These are phyloP conservation scores for Chironomus striatipennis DNA, from an alignment of 1,140 invertebrate genomes.

Conservation along the genomic window DNA sequence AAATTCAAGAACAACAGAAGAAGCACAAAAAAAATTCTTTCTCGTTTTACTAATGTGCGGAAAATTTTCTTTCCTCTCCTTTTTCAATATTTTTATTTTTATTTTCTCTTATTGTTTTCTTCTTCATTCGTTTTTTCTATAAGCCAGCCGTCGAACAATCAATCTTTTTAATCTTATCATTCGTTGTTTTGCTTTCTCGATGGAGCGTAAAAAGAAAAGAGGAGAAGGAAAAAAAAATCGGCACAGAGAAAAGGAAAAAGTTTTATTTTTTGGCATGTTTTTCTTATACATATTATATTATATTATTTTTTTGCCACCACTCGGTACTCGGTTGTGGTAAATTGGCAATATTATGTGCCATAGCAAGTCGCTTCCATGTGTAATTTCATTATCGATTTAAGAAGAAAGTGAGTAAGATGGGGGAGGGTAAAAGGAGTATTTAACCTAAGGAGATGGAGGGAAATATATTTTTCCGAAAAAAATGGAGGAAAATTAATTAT, in stretches of 20 bases:
- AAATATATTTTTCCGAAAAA: neutral
- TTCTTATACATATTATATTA: constrained; percentile 4
- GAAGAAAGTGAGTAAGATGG: neutral
- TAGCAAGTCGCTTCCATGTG: neutral
- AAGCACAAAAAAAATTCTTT: too few relatives aligned
- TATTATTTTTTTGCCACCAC: neutral
- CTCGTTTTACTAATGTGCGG: neutral
- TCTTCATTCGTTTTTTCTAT: neutral
- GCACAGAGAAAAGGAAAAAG: neutral
- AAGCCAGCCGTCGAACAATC: neutral
- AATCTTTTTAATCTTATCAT: constrained; percentile 24
- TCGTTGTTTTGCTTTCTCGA: constrained; percentile 18
- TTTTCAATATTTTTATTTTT: constrained; percentile 1
- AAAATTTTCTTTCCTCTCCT: neutral
- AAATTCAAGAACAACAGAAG: too few relatives aligned
- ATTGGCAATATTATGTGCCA: constrained; percentile 20
- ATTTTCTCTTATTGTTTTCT: neutral
- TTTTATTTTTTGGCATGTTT: constrained; percentile 20
- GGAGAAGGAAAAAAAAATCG: neutral
- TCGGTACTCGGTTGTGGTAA: constrained; percentile 4
- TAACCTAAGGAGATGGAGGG: too few relatives aligned
- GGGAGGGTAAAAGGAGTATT: too few relatives aligned
- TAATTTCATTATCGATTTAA: constrained; percentile 14
- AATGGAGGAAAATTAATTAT: constrained; percentile 20
- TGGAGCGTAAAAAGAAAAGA: neutral